A percentile compares a stretch with the other conserved stretches of the same genome.
phyloP scores from a whole-genome alignment of 2,888 invertebrate species.

The Dolichopus griseipennis region DNA sequence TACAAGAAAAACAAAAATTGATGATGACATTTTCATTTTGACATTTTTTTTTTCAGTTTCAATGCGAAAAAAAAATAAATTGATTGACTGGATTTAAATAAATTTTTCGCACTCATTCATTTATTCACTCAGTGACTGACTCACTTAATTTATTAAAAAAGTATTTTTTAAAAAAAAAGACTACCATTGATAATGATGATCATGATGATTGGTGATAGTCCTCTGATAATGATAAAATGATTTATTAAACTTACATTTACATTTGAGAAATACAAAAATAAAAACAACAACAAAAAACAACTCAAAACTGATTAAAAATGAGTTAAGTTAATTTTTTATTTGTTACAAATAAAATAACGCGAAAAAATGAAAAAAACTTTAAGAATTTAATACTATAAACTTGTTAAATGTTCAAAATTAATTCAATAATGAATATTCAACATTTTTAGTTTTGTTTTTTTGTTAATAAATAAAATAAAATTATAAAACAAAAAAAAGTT shows the following conservation, averaged over 20 bases:
- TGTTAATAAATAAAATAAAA: no score
- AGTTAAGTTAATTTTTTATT: background rate
- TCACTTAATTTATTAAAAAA: background rate
- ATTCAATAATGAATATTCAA: no score
- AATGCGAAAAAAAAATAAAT: background rate
- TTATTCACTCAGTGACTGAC: no score
- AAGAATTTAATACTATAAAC: no score
- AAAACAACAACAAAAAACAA: background rate
- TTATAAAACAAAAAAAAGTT: no score
- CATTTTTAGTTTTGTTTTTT: no score
- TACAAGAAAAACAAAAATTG: background rate
- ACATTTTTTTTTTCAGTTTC: background rate
- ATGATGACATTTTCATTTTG: constrained; percentile 1
- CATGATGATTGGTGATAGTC: background rate
- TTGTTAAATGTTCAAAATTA: no score
- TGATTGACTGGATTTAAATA: constrained; percentile 6
- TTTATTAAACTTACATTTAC: background rate
- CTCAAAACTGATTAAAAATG: background rate
- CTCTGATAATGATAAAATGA: background rate
- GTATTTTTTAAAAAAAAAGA: background rate
- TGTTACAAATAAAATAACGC: no score
- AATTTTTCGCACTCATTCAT: background rate
- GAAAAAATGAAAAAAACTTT: no score
- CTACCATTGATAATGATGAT: background rate
- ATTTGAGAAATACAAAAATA: background rate